Evolutionary conservation across 2,113 vertebrate genomes (phyloP), one percentile per base, ranked within the genome.

Genomic region (Protomyctophum bolini): DNA sequence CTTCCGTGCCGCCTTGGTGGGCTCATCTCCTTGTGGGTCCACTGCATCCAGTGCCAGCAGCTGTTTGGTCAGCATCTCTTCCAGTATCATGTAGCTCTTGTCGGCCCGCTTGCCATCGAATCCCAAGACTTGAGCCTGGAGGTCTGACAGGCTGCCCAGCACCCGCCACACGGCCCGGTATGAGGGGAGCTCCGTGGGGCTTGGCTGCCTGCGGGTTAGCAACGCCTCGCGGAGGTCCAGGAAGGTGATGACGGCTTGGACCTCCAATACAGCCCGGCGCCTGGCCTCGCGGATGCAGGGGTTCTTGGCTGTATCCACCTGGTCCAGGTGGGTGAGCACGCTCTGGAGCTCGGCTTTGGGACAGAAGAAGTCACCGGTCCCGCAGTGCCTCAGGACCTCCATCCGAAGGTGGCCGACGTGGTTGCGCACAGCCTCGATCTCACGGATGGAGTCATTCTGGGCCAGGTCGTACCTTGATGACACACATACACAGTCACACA

Each of bases 11-110:
- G 88, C 86, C 83, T 99, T 99, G 49, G 95, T 95, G 9, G 71
- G 83, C 77, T 95, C 95, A 0, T 99, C 94, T 0, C 98, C 98
- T 73, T 95, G 94, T 0, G 97, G 94, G 87, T 99, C 97, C 60
- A 99, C 96, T 0, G 98, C 97, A 54, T 99, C 98, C 59, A 98
- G 96, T 1, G 94, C 86, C 62, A 99, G 92, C 72, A 99, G 94
- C 68, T 98, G 98, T 71, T 97, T 98, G 21, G 98, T 99, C 75
- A 99, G 95, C 58, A 98, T 92, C 90, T 99, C 98, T 83, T 99
- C 98, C 86, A 99, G 82, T 1, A 95, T 85, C 89, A 95, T 95
- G 87, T 98, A 99, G 91, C 95, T 98, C 92, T 97, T 98, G 87
- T 99, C 97, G 0, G 87, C 90, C 78, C 97, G 92, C 69, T 95